A percentile compares a stretch with the other conserved stretches of the same genome.
phyloP scores from a whole-genome alignment of 2,797 vertebrate genomes.

The Enteromius unitaeniatus region DNA sequence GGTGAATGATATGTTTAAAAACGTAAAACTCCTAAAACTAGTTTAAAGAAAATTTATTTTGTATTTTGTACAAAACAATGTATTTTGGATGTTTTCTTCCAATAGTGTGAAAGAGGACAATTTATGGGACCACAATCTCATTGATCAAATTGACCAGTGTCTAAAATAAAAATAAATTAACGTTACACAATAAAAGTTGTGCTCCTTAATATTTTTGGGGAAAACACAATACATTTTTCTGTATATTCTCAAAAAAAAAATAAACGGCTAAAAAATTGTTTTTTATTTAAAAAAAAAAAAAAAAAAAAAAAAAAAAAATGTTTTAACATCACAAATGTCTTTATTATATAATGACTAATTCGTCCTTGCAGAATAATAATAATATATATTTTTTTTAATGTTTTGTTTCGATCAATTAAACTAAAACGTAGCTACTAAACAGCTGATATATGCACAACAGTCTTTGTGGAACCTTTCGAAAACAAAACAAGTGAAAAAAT shows the following conservation, averaged over 20 bases:
- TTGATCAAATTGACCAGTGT: background rate
- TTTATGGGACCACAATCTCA: background rate
- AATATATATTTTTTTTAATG: background rate
- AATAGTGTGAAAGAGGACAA: background rate
- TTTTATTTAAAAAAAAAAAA: background rate
- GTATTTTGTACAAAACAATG: no score
- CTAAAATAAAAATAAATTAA: no score
- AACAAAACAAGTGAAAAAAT: background rate
- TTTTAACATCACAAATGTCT: background rate
- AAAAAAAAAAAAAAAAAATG: no score
- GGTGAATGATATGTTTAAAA: background rate
- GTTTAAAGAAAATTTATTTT: background rate
- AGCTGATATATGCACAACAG: background rate
- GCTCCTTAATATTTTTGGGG: background rate
- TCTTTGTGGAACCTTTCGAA: background rate
- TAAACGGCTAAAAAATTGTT: no score
- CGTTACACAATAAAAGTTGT: no score
- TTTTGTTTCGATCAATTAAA: background rate
- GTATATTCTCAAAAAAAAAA: background rate
- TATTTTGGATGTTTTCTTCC: background rate
- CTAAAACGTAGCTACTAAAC: background rate
- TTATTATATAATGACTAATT: background rate
- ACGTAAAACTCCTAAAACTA: background rate
- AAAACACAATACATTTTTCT: background rate
- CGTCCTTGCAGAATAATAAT: background rate